Conservation (phyloP, 2,113 vertebrate genomes). For the Formicarius rufipectus region DNA sequence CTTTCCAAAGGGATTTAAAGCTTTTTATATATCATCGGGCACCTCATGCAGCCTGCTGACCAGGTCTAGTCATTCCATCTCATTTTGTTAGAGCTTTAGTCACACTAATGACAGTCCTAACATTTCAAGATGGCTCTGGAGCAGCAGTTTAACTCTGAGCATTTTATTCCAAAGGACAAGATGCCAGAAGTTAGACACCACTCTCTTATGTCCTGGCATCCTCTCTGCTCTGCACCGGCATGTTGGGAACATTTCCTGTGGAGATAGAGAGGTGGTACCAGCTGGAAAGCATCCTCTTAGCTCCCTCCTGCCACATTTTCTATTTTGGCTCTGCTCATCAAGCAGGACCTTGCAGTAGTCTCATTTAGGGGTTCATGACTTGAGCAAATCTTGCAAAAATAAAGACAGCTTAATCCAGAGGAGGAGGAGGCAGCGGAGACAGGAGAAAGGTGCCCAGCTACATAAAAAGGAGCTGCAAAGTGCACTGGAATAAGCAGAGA, state of each 20-base stretch:
- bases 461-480: neutral
- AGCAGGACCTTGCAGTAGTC: neutral
- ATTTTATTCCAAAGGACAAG: neutral
- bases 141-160: neutral
- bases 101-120: neutral
- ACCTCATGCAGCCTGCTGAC: neutral
- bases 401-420: neutral
- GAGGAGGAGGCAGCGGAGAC: neutral
- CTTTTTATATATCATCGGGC: neutral
- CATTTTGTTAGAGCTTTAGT: conserved; percentile 19
- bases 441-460: neutral
- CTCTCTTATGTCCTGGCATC: neutral
- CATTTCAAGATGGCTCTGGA: conserved; percentile 1
- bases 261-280: neutral
- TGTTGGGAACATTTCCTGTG: neutral
- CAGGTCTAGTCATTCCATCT: neutral
- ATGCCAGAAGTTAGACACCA: neutral
- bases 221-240: neutral
- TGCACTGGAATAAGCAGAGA: neutral
- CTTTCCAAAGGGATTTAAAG: neutral
- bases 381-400: neutral
- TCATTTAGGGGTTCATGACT: neutral
- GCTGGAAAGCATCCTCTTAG: neutral
- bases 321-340: fast-evolving
- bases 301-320: neutral